Percentiles rank a stretch among this genome's conserved stretches.
phyloP scores from a whole-genome alignment of 2,113 vertebrate species.

The Paramormyrops kingsleyae region DNA sequence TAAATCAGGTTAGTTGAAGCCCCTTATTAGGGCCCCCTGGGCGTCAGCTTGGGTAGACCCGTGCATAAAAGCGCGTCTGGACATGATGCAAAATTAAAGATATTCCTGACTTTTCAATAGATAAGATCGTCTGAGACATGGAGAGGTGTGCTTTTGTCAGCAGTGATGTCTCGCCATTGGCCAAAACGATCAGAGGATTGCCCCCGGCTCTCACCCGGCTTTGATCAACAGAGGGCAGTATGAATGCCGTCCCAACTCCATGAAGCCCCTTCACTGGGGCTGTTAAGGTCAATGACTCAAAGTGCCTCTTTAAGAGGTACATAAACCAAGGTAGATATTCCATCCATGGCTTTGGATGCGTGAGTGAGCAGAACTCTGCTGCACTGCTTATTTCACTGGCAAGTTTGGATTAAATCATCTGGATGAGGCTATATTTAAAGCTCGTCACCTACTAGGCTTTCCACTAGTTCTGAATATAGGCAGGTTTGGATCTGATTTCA shows the following conservation, averaged over 20 bases:
- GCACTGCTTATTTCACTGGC: not conserved
- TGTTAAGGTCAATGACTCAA: not conserved
- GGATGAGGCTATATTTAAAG: not conserved
- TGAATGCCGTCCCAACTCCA: not conserved
- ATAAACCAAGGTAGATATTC: not conserved
- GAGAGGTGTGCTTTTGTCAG: not conserved
- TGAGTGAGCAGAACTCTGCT: not conserved
- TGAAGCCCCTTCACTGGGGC: not conserved
- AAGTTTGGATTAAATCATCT: not conserved
- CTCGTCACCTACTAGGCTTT: not conserved
- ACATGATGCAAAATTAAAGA: not conserved
- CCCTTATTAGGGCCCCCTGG: not conserved
- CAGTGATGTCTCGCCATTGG: not conserved
- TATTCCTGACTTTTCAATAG: not conserved
- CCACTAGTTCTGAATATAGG: not conserved
- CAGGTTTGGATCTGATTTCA: not conserved
- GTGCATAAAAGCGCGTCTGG: not conserved
- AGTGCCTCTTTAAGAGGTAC: not conserved
- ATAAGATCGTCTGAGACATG: not conserved
- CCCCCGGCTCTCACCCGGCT: not conserved
- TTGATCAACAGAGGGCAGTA: constrained; percentile 2
- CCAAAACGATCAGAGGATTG: not conserved
- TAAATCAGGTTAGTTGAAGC: not conserved
- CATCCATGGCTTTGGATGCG: not conserved
- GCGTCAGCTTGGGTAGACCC: not conserved